Base-by-base conservation (phyloP, 2,113 vertebrate genomes). In the Sebastes fasciatus region DNA sequence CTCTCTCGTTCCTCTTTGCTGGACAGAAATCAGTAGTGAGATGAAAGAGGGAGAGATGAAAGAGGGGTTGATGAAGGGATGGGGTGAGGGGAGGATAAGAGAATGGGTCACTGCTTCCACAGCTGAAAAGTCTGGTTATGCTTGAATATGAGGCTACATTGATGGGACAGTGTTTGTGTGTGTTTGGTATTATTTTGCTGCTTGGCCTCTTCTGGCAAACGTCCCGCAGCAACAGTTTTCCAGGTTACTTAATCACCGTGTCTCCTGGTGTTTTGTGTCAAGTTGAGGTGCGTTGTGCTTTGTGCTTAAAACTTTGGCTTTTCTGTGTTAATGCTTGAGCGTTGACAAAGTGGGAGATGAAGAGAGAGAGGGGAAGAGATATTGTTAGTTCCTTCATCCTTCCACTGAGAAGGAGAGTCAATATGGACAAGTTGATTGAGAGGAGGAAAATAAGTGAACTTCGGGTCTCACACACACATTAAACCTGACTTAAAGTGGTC, bases 31-130 rank as follows among this genome's bases (percentile, higher is more conserved):
- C 84, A 82, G 84, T 9, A 21, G 67, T 1, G 49, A 91, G 85
- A 92, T 92, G 85, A 92, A 91, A 88, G 90, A 82, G 73, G 60
- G 68, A 64, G 79, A 90, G 88, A 91, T 90, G 89, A 92, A 88
- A 92, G 80, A 70, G 34, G n/a, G 45, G 60, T 78, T 77, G 89
- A 84, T 89, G 77, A 91, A 84, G 81, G 78, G 74, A 89, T 84
- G 69, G 72, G 83, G 48, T 67, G 85, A 85, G 83, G 74, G 71
- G 74, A 86, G 84, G 79, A 93, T 84, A 81, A 86, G 80, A 91
- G 92, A 88, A 91, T 86, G 88, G 88, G 88, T 92, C 84, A 89
- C 8, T 84, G 86, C 85, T 64, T 87, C 84, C 74, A 74, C 80
- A 71, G 70, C 82, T 85, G 77, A 88, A 86, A 82, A 48, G 69